phyloP scores from a whole-genome alignment of 37 sponge, comb jelly and placozoan species.

The Haliclona indistincta region DNA sequence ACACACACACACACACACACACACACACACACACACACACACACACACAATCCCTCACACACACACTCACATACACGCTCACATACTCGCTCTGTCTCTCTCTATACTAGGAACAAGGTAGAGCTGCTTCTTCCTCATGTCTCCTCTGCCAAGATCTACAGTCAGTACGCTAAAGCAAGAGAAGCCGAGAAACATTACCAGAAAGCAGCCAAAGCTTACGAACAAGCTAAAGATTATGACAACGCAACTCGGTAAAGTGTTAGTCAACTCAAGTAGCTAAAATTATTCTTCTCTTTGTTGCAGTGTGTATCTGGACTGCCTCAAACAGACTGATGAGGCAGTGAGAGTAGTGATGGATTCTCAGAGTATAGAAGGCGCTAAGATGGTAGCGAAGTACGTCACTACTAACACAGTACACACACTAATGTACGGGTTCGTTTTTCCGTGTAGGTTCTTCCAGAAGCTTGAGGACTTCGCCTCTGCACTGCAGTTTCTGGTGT shows the following conservation, averaged over 20 bases:
- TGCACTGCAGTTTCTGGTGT: constrained; percentile 90
- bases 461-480: constrained; percentile 75
- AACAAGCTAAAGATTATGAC: constrained; percentile 86
- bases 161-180: constrained; percentile 94
- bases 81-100: not conserved
- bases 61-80: constrained; percentile 10
- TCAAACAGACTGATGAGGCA: constrained; percentile 87
- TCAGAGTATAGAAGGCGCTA: constrained; percentile 87
- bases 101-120: not conserved
- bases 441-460: constrained; percentile 74
- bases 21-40: not conserved
- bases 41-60: constrained; percentile 21
- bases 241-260: constrained; percentile 84
- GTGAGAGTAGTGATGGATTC: constrained; percentile 86
- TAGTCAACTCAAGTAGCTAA: not conserved
- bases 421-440: constrained; percentile 3
- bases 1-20: constrained; percentile 17
- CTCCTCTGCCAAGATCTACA: too few relatives aligned
- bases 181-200: constrained; percentile 86
- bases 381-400: constrained; percentile 86
- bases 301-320: constrained; percentile 75
- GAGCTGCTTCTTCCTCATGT: too few relatives aligned
- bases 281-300: constrained; percentile 2
- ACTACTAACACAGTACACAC: not conserved
- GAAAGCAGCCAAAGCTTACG: constrained; percentile 87